Percentiles rank a stretch among this genome's conserved stretches.
phyloP scores from a whole-genome alignment of 2,797 vertebrate species.

The Hybognathus amarus region DNA sequence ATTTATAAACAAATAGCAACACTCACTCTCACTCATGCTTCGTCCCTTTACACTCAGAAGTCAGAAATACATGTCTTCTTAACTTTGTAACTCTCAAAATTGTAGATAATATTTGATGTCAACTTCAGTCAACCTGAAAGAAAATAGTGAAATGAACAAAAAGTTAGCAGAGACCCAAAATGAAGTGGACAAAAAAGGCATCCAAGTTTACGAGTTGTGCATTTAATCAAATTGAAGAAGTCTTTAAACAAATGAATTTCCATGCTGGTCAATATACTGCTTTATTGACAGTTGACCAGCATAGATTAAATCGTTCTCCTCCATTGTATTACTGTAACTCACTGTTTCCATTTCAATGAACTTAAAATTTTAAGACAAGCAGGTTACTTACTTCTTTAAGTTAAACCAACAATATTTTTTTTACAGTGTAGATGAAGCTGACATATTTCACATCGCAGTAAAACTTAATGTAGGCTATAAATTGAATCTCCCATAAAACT shows the following conservation, averaged over 20 bases:
- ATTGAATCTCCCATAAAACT: not conserved
- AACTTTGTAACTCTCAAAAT: not conserved
- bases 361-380: too few species aligned
- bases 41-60: not conserved
- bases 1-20: too few species aligned
- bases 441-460: too few species aligned
- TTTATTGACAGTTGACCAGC: not conserved
- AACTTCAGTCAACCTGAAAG: not conserved
- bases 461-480: too few species aligned
- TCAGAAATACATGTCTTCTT: too few species aligned
- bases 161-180: not conserved
- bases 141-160: not conserved
- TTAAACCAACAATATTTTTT: too few species aligned
- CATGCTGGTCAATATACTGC: not conserved
- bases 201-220: not conserved
- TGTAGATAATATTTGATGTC: not conserved
- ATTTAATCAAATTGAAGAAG: too few species aligned
- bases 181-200: not conserved
- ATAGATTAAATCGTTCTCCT: too few species aligned
- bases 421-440: not conserved
- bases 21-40: not conserved
- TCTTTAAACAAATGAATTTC: not conserved
- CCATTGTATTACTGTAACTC: too few species aligned
- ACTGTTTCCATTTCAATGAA: too few species aligned
- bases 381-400: too few species aligned